Evolutionary conservation across 2,113 vertebrate genomes (phyloP).

Genomic region (Limnothrissa miodon): DNA sequence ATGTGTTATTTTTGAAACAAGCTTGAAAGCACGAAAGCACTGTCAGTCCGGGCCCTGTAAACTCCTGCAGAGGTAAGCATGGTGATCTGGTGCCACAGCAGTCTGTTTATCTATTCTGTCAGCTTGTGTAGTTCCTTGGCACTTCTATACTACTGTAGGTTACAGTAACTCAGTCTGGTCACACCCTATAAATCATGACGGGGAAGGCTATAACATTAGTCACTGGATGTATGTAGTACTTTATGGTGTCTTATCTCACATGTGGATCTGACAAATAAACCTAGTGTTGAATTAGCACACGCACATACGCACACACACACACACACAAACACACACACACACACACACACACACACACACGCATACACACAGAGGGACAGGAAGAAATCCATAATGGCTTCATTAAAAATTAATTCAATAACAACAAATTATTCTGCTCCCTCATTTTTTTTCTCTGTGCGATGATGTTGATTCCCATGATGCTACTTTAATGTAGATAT

Average conservation of each 20-base stretch:
- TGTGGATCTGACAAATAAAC: too few species aligned
- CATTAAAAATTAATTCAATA: background rate
- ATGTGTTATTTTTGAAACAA: slow-evolving; percentile 22
- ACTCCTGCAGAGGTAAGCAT: background rate
- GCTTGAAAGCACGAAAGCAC: background rate
- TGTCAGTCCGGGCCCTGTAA: background rate
- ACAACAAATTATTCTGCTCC: background rate
- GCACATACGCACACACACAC: too few species aligned
- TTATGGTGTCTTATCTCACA: background rate
- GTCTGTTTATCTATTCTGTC: background rate
- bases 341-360: background rate
- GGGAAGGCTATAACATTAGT: background rate
- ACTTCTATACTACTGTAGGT: background rate
- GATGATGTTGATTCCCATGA: background rate
- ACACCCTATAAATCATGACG: background rate
- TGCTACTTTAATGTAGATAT: background rate
- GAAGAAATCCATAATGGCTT: background rate
- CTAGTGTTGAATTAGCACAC: too few species aligned
- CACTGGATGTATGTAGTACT: background rate
- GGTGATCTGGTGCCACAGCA: background rate
- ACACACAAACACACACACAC: too few species aligned
- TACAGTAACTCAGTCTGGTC: background rate
- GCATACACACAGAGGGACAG: too few species aligned
- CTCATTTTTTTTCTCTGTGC: background rate
- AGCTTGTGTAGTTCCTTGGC: background rate